phyloP scores from a whole-genome alignment of 2,888 invertebrate genomes.

The Mycalesis mineus region DNA sequence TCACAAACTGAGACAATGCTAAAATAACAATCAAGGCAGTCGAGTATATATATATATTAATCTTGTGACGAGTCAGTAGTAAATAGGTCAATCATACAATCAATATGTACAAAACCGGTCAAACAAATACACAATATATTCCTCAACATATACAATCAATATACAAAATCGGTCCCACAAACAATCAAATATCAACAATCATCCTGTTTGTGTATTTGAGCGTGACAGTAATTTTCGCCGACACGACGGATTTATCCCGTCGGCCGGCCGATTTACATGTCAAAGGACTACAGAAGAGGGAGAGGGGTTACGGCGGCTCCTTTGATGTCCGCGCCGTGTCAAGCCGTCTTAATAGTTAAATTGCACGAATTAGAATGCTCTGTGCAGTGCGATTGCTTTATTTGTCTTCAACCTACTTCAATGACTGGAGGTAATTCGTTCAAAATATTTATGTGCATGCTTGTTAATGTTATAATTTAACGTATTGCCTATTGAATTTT shows the following conservation, averaged over 20 bases:
- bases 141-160: neutral
- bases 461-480: too few relatives aligned
- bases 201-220: constrained; percentile 12
- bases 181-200: neutral
- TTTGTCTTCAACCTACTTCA: too few relatives aligned
- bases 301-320: constrained; percentile 18
- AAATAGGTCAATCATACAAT: neutral
- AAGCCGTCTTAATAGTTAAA: constrained; percentile 12
- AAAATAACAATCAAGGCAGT: too few relatives aligned
- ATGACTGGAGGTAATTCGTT: too few relatives aligned
- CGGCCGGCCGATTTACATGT: constrained; percentile 28
- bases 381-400: neutral
- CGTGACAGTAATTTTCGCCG: constrained; percentile 14
- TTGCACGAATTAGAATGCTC: constrained; percentile 26
- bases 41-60: too few relatives aligned
- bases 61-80: too few relatives aligned
- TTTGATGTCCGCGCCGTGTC: constrained; percentile 16
- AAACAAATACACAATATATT: too few relatives aligned
- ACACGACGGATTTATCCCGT: constrained; percentile 32
- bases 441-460: too few relatives aligned
- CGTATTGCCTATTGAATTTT: too few relatives aligned
- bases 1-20: too few relatives aligned
- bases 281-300: constrained; percentile 15
- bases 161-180: neutral
- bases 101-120: too few relatives aligned